Conservation (phyloP, 2,888 invertebrate species). For the Ormyrus rosae region DNA sequence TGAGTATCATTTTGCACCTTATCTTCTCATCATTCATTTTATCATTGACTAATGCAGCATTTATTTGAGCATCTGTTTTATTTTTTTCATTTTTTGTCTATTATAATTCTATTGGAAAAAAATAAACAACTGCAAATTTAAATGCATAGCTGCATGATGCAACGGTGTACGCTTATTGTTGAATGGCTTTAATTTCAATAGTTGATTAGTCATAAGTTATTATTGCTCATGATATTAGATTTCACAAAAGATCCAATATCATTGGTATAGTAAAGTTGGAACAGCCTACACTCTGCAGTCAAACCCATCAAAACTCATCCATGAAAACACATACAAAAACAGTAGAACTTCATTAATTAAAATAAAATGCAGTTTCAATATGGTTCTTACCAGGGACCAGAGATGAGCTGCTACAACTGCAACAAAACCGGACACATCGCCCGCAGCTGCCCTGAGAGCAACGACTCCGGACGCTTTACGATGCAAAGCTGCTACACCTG, state of each 20-base stretch:
- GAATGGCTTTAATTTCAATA: too few relatives aligned
- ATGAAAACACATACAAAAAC: neutral
- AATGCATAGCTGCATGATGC: too few relatives aligned
- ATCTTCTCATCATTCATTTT: neutral
- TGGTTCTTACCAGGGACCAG: constrained; percentile 66
- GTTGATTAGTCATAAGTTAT: too few relatives aligned
- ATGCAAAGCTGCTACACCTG: constrained; percentile 81
- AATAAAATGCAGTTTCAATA: constrained; percentile 45
- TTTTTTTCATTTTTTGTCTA: neutral
- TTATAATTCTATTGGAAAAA: too few relatives aligned
- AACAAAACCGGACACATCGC: constrained; percentile 95
- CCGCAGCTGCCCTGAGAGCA: constrained; percentile 87
- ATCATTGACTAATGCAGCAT: neutral
- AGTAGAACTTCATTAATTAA: constrained; percentile 41
- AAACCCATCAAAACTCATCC: too few relatives aligned
- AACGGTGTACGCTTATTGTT: too few relatives aligned
- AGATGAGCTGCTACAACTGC: constrained; percentile 93
- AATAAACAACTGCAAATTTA: too few relatives aligned
- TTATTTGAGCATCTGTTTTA: neutral
- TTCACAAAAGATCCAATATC: too few relatives aligned
- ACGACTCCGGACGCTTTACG: constrained; percentile 76
- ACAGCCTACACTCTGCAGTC: too few relatives aligned
- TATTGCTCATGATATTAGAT: too few relatives aligned
- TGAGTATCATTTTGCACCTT: constrained; percentile 53
- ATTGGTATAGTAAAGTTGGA: too few relatives aligned